Evolutionary conservation across 92 coral and sea anemone genomes (phyloP).

Genomic region (Heliopora coerulea): DNA sequence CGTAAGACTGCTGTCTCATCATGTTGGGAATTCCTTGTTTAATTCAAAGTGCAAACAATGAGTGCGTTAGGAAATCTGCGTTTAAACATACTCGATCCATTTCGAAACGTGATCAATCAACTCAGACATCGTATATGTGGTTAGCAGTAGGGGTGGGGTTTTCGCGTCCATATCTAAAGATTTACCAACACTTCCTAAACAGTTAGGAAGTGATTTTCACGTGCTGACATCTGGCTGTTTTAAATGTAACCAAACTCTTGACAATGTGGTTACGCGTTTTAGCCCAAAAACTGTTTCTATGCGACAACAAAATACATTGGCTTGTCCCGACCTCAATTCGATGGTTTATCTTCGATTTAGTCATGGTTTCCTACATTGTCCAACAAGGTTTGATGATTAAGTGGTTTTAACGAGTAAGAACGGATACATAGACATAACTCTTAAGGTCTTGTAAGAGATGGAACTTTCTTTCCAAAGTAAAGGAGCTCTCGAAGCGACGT

Average conservation of each 20-base stretch:
- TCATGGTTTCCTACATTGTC: no score
- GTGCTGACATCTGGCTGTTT: slow-evolving; percentile 19
- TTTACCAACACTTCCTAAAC: not conserved
- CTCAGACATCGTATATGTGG: not conserved
- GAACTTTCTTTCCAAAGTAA: no score
- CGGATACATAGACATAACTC: not conserved
- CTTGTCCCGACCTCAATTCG: no score
- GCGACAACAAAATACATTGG: no score
- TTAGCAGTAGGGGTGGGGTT: not conserved
- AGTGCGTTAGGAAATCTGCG: not conserved
- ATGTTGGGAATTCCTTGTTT: not conserved
- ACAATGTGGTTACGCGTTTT: slow-evolving; percentile 7
- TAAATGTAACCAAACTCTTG: slow-evolving; percentile 24
- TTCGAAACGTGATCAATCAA: not conserved
- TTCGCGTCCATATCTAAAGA: not conserved
- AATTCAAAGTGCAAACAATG: slow-evolving; percentile 16
- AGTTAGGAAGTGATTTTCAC: not conserved
- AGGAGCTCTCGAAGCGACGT: not conserved
- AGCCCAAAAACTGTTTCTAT: slow-evolving; percentile 4
- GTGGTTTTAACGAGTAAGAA: no score
- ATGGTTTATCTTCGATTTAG: no score
- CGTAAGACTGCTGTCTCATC: slow-evolving; percentile 10
- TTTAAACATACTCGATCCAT: slow-evolving; percentile 9
- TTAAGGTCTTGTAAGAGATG: no score
- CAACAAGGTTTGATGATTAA: no score